Percentiles rank a stretch among this genome's conserved stretches.
Conservation (phyloP, 2,797 vertebrate genomes). For the Paramormyrops hopkinsi region DNA sequence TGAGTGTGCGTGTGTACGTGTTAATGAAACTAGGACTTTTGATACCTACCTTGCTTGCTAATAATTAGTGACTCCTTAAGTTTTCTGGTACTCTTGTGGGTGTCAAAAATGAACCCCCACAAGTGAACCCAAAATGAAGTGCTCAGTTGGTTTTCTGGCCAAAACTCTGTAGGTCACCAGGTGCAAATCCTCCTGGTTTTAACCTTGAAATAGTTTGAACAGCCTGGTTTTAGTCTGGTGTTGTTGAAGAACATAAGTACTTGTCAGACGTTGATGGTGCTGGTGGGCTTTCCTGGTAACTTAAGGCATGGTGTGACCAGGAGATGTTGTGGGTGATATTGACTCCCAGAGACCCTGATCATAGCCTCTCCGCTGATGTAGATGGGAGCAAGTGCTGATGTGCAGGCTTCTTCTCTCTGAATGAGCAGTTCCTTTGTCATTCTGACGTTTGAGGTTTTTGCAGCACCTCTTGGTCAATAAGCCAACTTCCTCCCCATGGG, state of each 20-base stretch:
- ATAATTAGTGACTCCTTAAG: not conserved
- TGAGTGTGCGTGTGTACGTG: not conserved
- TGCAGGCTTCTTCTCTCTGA: not conserved
- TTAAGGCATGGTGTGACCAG: not conserved
- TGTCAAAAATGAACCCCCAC: not conserved
- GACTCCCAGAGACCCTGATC: not conserved
- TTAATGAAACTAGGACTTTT: not conserved
- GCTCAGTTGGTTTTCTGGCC: not conserved
- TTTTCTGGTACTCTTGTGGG: not conserved
- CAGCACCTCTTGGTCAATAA: not conserved
- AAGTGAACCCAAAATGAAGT: not conserved
- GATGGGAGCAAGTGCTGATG: not conserved
- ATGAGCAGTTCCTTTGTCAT: not conserved
- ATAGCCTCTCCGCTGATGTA: not conserved
- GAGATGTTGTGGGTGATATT: not conserved
- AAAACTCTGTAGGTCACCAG: not conserved
- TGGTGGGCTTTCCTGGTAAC: not conserved
- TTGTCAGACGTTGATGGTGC: not conserved
- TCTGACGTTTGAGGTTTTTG: not conserved
- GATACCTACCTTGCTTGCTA: not conserved
- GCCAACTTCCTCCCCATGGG: not conserved
- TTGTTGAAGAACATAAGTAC: not conserved
- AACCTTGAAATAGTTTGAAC: not conserved
- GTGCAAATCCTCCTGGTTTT: not conserved
- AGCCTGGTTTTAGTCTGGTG: not conserved